These are phyloP conservation scores for human (Homo sapiens) DNA, from an alignment of 2,113 vertebrate species.

Conservation along the genomic window DNA sequence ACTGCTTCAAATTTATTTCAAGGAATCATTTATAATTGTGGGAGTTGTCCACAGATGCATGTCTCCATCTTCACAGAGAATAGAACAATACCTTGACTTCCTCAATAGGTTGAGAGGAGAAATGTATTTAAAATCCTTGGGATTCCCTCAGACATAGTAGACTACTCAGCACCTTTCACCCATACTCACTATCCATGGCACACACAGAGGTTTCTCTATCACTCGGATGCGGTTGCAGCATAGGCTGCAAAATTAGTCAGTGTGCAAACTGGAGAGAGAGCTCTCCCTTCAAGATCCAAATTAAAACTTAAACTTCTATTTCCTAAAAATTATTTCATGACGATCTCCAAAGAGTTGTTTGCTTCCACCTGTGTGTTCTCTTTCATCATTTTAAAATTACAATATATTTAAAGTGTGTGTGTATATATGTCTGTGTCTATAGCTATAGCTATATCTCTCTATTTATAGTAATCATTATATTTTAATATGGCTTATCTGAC, in stretches of 20 bases:
- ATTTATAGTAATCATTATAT: neutral
- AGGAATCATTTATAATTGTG: neutral
- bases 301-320: neutral
- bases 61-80: neutral
- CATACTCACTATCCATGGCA: neutral
- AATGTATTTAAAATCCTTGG: neutral
- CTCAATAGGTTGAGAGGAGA: neutral
- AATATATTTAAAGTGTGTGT: neutral
- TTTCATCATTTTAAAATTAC: neutral
- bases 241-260: neutral
- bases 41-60: neutral
- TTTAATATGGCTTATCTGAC: neutral
- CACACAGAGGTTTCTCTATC: neutral
- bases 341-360: neutral
- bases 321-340: neutral
- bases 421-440: no score
- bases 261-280: neutral
- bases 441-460: neutral
- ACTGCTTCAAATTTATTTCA: neutral
- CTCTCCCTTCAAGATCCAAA: neutral
- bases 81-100: neutral
- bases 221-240: rapidly evolving
- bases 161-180: rapidly evolving
- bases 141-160: neutral
- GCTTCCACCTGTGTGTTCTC: neutral